These are phyloP conservation scores for Mystacides longicornis DNA, from an alignment of 2,888 invertebrate species.

Conservation along the genomic window DNA sequence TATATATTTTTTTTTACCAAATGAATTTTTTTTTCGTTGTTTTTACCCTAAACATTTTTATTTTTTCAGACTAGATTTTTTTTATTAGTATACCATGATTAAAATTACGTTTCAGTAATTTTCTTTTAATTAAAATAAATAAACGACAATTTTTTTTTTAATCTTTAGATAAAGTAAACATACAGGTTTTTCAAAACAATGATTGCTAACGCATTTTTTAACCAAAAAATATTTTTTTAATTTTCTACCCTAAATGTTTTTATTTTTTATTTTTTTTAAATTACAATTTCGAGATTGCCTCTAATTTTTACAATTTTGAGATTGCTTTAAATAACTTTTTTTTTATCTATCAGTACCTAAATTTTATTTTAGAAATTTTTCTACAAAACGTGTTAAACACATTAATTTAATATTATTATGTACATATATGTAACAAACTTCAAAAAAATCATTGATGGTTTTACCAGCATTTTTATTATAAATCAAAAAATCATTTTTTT, in stretches of 20 bases:
- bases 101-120: no score
- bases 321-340: not conserved
- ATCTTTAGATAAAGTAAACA: conserved; percentile 16
- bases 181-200: conserved; percentile 9
- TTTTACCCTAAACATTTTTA: not conserved
- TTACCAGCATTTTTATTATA: not conserved
- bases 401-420: not conserved
- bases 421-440: not conserved
- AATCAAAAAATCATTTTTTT: not conserved
- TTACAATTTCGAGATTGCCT: not conserved
- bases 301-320: not conserved
- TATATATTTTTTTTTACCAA: not conserved
- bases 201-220: conserved; percentile 25
- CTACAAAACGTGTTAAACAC: conserved; percentile 1
- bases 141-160: not conserved
- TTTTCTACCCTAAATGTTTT: no score
- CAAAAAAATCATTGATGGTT: not conserved
- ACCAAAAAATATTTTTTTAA: no score
- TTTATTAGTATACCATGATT: not conserved
- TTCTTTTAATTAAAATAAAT: no score
- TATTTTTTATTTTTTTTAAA: no score
- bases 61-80: not conserved
- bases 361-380: not conserved
- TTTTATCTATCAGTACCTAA: not conserved
- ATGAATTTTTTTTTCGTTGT: not conserved